Evolutionary conservation across 2,797 vertebrate species (phyloP).

Genomic region (Loriculus beryllinus): DNA sequence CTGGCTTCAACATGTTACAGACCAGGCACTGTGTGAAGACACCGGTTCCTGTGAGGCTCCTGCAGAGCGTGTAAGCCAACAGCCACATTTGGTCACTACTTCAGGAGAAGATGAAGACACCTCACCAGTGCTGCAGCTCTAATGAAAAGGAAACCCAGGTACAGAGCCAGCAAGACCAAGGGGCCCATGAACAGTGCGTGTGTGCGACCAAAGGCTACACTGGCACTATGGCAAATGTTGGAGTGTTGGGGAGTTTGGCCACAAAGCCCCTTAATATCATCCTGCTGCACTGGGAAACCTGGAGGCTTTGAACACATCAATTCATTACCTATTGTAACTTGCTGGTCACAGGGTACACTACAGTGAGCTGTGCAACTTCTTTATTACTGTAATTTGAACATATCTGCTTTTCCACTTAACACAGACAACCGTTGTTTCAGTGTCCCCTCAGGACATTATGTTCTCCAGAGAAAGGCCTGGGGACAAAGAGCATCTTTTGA

Average conservation of each 20-base stretch:
- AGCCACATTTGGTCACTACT: background rate
- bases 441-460: background rate
- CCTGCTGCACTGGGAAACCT: background rate
- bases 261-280: accelerated
- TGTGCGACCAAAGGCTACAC: background rate
- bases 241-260: background rate
- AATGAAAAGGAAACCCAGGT: background rate
- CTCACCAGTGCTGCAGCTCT: background rate
- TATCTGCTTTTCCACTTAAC: background rate
- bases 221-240: accelerated
- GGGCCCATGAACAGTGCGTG: accelerated
- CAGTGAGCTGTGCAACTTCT: background rate
- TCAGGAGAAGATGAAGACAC: background rate
- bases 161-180: background rate
- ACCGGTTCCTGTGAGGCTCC: background rate
- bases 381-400: background rate
- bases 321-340: accelerated
- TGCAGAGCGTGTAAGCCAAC: background rate
- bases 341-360: background rate
- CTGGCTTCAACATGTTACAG: background rate
- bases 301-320: background rate
- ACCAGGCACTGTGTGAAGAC: background rate
- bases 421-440: background rate
- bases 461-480: background rate
- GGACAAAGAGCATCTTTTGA: slow-evolving; percentile 46